phyloP scores from a whole-genome alignment of 2,113 vertebrate genomes.

The Drymodes brunneopygia region DNA sequence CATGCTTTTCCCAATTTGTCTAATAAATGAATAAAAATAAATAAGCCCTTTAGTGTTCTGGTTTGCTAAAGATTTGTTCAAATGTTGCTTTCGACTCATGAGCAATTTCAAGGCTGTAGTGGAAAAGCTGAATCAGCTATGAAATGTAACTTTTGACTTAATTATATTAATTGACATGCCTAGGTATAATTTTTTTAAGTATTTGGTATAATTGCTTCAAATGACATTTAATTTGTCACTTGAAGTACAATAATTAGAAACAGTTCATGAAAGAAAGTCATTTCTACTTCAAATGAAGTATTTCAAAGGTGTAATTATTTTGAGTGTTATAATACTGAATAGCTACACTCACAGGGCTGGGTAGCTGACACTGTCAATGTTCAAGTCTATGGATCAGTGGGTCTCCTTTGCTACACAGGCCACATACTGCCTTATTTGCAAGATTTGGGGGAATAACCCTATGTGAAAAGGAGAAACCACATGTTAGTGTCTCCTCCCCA shows the following conservation, averaged over 20 bases:
- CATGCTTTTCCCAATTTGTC: not conserved
- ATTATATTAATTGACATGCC: conserved; percentile 74
- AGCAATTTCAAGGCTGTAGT: conserved; percentile 17
- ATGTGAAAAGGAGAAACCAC: not conserved
- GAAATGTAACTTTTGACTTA: conserved; percentile 62
- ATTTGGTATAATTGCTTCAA: conserved; percentile 73
- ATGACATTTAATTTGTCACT: conserved; percentile 77
- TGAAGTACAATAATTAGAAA: conserved; percentile 76
- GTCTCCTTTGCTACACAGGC: not conserved
- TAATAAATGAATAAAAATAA: conserved; percentile 18
- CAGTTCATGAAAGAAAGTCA: conserved; percentile 71
- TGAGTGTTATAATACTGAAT: conserved; percentile 48
- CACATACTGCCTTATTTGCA: not conserved
- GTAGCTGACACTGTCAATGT: not conserved
- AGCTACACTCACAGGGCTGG: not conserved
- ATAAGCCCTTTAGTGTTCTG: not conserved
- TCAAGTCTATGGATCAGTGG: not conserved
- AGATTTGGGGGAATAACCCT: not conserved
- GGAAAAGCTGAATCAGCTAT: conserved; percentile 60
- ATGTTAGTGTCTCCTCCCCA: not conserved
- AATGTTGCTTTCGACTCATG: conserved; percentile 13
- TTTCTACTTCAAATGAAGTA: conserved; percentile 68
- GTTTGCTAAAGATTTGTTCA: conserved; percentile 16
- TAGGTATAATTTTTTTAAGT: conserved; percentile 69
- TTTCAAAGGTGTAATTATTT: conserved; percentile 73